Base-by-base conservation (phyloP, 2,797 vertebrate species). In the Ispidina picta region DNA sequence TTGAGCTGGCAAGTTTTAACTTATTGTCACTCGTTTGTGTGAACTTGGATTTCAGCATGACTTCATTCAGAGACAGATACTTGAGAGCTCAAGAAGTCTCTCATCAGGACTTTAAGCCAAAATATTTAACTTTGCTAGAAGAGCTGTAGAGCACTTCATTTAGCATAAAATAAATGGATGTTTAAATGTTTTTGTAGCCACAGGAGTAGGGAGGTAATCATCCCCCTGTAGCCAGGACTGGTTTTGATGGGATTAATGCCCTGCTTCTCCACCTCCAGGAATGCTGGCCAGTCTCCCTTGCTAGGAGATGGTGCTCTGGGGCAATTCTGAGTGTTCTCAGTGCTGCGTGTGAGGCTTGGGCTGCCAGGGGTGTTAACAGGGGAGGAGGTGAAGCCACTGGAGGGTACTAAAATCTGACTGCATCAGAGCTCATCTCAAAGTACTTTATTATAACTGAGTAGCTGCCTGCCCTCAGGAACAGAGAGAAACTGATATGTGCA, bases 21-120 rank as follows among this genome's bases (percentile, higher is more conserved):
- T 92, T 76, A 84, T 5, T 82, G 56, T 89, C 74, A 81, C 4
- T 65, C 0, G 0, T 92, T 89, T 86, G 75, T 11, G 26, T 69
- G 77, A 92, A 63, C 48, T 37, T 72, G 33, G 88, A 75, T 90
- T 95, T 93, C 71, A 80, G 77, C 74, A 44, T 43, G 60, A 60
- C 48, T 94, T 90, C 26, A 54, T 87, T 86, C 52, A 29, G 58
- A 92, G 75, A 62, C 2, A 72, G 49, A 20, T 79, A 83, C 91
- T 12, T 52, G 66, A 58, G 25, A 86, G 59, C 78, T 93, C 59
- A 84, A 65, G 52, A 86, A 51, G 23, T 84, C 31, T 75, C 62
- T 93, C 60, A 37, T 79, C 33, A 43, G 56, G 69, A 64, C 10
- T 72, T 66, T n/a, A 75, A 86, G 31, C 22, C 12, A 31, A 64